Evolutionary conservation across 2,797 vertebrate genomes (phyloP).

Genomic region (Taeniopygia guttata): DNA sequence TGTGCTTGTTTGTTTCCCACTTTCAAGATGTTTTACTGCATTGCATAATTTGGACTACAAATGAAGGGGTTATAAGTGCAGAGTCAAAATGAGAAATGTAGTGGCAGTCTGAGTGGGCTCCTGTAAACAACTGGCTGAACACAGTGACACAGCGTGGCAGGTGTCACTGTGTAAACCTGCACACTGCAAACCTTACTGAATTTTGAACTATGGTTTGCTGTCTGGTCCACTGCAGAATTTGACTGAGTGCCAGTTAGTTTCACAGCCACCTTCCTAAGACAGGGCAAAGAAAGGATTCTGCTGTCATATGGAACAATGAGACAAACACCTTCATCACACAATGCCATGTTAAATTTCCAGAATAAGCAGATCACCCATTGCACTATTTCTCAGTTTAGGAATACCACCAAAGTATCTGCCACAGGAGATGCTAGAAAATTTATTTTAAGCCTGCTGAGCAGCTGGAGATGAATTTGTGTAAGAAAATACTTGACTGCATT

Average conservation of each 20-base stretch:
- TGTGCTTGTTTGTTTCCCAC: slow-evolving; percentile 15
- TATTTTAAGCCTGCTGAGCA: neutral
- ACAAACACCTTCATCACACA: neutral
- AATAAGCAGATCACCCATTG: neutral
- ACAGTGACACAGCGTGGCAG: neutral
- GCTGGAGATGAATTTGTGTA: neutral
- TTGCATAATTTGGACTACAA: slow-evolving; percentile 31
- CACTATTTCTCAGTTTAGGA: neutral
- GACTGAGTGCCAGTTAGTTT: neutral
- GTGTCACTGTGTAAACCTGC: neutral
- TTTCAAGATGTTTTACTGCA: slow-evolving; percentile 24
- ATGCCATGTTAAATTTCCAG: neutral
- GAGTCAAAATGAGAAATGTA: neutral
- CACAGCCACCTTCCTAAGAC: neutral
- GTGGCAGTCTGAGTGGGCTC: neutral
- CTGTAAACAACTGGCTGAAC: neutral
- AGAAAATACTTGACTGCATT: neutral
- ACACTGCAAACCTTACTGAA: neutral
- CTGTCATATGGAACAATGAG: neutral
- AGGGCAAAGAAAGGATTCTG: neutral
- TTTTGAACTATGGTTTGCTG: neutral
- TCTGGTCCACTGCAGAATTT: neutral
- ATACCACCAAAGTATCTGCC: neutral
- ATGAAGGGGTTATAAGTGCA: neutral
- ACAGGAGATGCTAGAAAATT: neutral